phyloP scores from a whole-genome alignment of 2,113 vertebrate genomes.

The Nyctibius bracteatus region DNA sequence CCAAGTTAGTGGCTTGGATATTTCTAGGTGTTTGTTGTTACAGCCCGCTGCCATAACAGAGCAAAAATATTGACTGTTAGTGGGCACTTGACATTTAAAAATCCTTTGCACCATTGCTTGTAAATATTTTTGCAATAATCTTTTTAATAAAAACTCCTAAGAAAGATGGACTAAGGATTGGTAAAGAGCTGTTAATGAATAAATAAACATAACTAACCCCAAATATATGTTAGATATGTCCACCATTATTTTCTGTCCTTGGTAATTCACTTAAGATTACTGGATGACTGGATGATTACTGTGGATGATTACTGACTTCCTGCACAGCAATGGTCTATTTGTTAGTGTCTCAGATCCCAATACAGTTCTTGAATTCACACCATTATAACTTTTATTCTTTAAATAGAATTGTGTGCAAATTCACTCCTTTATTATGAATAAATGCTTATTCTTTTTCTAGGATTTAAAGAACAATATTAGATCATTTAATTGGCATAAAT shows the following conservation, averaged over 20 bases:
- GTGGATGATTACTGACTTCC: neutral
- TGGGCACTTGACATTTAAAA: neutral
- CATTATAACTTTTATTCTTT: neutral
- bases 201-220: neutral
- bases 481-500: neutral
- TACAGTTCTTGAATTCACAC: neutral
- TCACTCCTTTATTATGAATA: neutral
- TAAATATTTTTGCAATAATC: neutral
- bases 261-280: neutral
- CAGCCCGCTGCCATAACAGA: neutral
- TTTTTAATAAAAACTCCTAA: neutral
- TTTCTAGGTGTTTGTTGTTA: neutral
- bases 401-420: neutral
- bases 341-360: neutral
- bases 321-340: neutral
- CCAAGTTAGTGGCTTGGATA: neutral
- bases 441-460: neutral
- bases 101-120: neutral
- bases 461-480: neutral
- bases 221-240: neutral
- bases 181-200: neutral
- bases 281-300: neutral
- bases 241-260: neutral
- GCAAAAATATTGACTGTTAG: neutral
- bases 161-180: neutral